Percentiles rank a stretch among this genome's conserved stretches.
phyloP scores from a whole-genome alignment of 1,140 invertebrate genomes.

The Neotoxoptera formosana region DNA sequence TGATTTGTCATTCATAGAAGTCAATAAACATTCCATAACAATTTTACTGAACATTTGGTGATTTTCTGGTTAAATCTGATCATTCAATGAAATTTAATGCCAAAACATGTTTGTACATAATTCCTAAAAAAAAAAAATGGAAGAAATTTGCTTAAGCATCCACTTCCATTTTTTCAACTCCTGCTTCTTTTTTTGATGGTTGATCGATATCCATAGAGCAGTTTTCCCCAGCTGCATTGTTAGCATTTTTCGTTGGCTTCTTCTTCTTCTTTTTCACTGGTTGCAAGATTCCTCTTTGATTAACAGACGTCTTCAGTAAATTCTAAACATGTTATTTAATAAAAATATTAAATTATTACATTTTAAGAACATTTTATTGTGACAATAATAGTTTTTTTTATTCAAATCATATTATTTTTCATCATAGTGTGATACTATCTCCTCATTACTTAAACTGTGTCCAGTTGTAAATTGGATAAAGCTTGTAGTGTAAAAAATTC shows the following conservation, averaged over 20 bases:
- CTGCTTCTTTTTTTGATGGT: neutral
- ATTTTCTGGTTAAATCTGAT: neutral
- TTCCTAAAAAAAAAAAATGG: neutral
- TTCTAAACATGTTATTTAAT: neutral
- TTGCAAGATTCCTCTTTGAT: slow-evolving; percentile 53
- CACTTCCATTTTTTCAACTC: slow-evolving; percentile 55
- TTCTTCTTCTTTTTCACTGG: slow-evolving; percentile 54
- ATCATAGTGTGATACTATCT: neutral
- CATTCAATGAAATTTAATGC: neutral
- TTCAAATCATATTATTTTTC: neutral
- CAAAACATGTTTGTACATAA: slow-evolving; percentile 55
- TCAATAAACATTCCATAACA: neutral
- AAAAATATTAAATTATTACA: neutral
- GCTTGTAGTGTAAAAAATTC: neutral
- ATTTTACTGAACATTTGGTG: neutral
- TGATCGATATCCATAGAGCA: slow-evolving; percentile 43
- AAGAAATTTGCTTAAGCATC: slow-evolving; percentile 24
- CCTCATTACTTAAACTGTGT: too few species aligned
- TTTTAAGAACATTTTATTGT: neutral
- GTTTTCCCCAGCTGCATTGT: neutral
- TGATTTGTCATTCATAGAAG: slow-evolving; percentile 32
- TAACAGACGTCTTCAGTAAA: slow-evolving; percentile 43
- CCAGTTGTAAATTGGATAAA: neutral
- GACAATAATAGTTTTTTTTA: neutral
- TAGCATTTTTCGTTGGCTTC: slow-evolving; percentile 28